Conservation (phyloP, 2,113 vertebrate genomes). For the Festucalex cinctus region DNA sequence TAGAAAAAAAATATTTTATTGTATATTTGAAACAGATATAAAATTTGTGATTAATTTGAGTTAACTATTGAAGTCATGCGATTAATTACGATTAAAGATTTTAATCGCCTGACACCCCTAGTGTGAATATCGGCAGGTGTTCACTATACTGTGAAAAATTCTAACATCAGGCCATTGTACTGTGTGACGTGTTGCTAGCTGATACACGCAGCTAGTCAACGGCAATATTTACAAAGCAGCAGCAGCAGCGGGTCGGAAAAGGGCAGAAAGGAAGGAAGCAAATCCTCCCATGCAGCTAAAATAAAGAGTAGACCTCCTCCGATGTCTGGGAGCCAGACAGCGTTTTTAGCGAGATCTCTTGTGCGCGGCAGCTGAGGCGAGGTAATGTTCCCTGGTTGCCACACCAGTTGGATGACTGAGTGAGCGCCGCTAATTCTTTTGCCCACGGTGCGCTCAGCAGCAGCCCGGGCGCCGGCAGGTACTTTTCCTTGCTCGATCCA, state of each 20-base stretch:
- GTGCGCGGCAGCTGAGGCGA: conserved; percentile 32
- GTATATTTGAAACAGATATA: no score
- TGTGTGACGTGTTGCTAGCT: not conserved
- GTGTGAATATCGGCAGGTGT: no score
- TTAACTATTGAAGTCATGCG: no score
- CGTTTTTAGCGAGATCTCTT: conserved; percentile 45
- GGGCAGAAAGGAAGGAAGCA: not conserved
- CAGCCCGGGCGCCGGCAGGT: conserved; percentile 8
- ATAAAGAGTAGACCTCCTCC: conserved; percentile 29
- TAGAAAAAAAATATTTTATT: no score
- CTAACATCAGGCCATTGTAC: not conserved
- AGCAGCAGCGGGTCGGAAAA: conserved; percentile 33
- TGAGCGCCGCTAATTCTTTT: conserved; percentile 33
- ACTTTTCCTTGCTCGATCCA: conserved; percentile 8
- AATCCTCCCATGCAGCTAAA: conserved; percentile 24
- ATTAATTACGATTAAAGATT: no score
- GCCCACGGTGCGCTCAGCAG: conserved; percentile 21
- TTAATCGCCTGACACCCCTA: no score
- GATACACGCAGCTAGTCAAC: conserved; percentile 13
- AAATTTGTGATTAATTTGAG: no score
- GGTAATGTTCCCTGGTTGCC: conserved; percentile 27
- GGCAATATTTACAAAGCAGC: not conserved
- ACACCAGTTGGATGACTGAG: conserved; percentile 40
- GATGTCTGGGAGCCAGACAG: conserved; percentile 43
- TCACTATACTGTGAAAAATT: not conserved